Evolutionary conservation across 2,797 vertebrate species (phyloP), one percentile per base, ranked within the genome.

Genomic region (Manis pentadactyla): DNA sequence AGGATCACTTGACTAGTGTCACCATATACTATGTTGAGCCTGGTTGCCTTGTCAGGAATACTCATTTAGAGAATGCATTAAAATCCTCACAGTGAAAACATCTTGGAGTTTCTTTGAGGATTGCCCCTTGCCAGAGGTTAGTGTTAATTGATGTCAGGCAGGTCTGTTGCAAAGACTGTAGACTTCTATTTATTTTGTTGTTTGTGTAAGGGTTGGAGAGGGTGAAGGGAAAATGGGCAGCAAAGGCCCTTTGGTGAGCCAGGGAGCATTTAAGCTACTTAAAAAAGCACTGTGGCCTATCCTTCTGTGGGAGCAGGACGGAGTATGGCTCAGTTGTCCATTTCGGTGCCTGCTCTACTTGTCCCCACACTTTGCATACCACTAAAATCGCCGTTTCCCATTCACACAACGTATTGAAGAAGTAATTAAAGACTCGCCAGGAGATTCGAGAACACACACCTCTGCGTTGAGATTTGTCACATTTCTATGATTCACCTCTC

Each of bases 91-190:
- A 1, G 23, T 64, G 82, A 74, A 94, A 93, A 81, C 74, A 64
- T 91, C 69, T 64, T 75, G 66, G 61, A 34, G 39, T n/a, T 63
- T 74, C 83, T 78, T 25, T 31, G 31, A 94, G 71, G 51, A 27
- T 8, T 55, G 85, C 78, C 82, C 46, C 78, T 95, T 27, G 39
- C 39, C 74, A 87, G 77, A 68, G 49, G 68, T 55, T 55, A 19
- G 68, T 21, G 79, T 51, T 86, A 68, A 93, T 27, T 87, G 79
- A 71, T 87, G 66, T 79, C 96, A 95, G 93, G 61, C 69, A 87
- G 82, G 29, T 63, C 78, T 93, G n/a, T 55, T 21, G 74, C 5
- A 2, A 46, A 77, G 69, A 63, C 31, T 53, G 5, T 9, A 63
- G 86, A 18, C 27, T 78, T 93, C 19, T 84, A 5, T 81, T 86